These are phyloP conservation scores for Mobula birostris DNA, from an alignment of 2,113 vertebrate genomes.

Conservation along the genomic window DNA sequence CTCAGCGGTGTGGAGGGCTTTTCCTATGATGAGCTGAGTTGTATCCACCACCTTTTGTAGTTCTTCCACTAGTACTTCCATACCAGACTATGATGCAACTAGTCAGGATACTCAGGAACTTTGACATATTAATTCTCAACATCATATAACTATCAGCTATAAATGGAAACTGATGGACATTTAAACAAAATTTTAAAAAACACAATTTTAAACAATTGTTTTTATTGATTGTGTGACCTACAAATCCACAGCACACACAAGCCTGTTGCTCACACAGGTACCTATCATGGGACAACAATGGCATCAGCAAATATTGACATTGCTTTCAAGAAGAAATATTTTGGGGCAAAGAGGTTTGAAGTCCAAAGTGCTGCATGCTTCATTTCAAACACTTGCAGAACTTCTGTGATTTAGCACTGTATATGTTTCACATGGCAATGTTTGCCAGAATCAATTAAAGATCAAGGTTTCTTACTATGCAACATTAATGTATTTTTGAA, in stretches of 20 bases:
- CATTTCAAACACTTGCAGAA: background rate
- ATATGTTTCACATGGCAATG: background rate
- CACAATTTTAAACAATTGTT: background rate
- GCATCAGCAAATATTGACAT: background rate
- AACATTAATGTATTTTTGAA: background rate
- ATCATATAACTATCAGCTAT: too few relatives aligned
- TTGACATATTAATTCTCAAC: too few relatives aligned
- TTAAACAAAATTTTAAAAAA: background rate
- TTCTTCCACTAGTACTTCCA: too few relatives aligned
- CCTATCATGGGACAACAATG: background rate
- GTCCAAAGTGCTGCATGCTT: too few relatives aligned
- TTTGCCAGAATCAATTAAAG: background rate
- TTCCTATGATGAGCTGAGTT: too few relatives aligned
- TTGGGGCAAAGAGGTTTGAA: background rate
- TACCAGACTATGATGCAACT: too few relatives aligned
- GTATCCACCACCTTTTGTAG: too few relatives aligned
- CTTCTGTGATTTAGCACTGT: background rate
- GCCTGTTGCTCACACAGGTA: background rate
- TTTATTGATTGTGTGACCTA: background rate
- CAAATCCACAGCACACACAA: background rate
- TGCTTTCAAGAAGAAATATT: background rate
- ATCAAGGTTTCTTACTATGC: background rate
- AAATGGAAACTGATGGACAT: background rate
- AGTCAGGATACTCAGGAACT: too few relatives aligned
- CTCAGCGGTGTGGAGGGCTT: too few relatives aligned